Conservation (phyloP, 2,797 vertebrate species). For the Sebastes kiyomatsui region DNA sequence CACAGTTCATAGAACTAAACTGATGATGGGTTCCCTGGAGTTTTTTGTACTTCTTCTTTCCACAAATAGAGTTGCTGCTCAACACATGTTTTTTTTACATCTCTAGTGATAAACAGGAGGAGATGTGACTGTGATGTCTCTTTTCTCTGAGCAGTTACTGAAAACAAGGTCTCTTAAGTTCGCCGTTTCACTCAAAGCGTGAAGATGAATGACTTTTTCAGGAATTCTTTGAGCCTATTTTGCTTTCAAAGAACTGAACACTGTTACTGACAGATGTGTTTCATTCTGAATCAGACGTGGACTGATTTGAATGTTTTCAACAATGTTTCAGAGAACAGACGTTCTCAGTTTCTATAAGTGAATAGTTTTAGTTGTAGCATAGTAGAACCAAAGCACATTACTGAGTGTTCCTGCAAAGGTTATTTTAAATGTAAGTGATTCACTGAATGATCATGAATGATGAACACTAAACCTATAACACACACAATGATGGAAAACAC, state of each 20-base stretch:
- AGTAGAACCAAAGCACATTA: not conserved
- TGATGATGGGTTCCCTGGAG: not conserved
- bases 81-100: too few relatives aligned
- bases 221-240: not conserved
- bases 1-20: not conserved
- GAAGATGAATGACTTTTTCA: not conserved
- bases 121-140: not conserved
- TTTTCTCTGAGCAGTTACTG: not conserved
- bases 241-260: slow-evolving; percentile 55
- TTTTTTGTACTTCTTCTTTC: slow-evolving; percentile 52
- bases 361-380: not conserved
- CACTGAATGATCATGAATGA: not conserved
- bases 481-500: not conserved
- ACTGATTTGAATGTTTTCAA: not conserved
- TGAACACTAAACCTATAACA: too few relatives aligned
- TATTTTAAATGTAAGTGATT: not conserved
- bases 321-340: not conserved
- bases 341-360: not conserved
- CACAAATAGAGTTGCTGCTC: slow-evolving; percentile 25
- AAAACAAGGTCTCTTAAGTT: not conserved
- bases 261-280: not conserved
- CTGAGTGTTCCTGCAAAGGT: not conserved
- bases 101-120: not conserved
- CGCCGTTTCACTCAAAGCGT: slow-evolving; percentile 15
- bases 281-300: not conserved